Evolutionary conservation across 2,797 vertebrate species (phyloP).

Genomic region (Macrochelys suwanniensis): DNA sequence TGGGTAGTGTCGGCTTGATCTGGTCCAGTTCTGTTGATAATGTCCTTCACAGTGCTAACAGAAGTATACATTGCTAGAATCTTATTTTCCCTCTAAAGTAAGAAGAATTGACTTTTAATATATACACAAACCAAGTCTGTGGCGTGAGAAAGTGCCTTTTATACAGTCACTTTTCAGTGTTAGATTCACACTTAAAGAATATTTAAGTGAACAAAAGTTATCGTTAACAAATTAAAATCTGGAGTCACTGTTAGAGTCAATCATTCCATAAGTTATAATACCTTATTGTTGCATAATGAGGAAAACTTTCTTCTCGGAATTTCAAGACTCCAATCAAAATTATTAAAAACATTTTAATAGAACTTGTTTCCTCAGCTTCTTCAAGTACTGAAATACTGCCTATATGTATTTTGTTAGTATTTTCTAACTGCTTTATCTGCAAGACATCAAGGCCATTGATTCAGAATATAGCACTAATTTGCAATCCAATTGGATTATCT

Average conservation of each 20-base stretch:
- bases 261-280: not conserved
- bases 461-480: not conserved
- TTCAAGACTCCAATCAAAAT: not conserved
- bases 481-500: not conserved
- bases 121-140: not conserved
- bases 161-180: not conserved
- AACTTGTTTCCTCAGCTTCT: not conserved
- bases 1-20: not conserved
- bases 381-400: not conserved
- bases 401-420: fast-evolving
- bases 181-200: not conserved
- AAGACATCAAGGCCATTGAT: not conserved
- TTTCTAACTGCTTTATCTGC: not conserved
- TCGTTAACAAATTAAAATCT: not conserved
- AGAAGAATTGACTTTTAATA: not conserved
- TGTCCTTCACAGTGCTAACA: not conserved
- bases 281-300: not conserved
- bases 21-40: not conserved
- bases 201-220: not conserved
- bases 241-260: not conserved
- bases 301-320: not conserved
- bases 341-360: fast-evolving
- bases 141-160: not conserved
- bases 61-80: not conserved
- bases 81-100: conserved; percentile 17